These are phyloP conservation scores for Pseudomugil tenellus DNA, from an alignment of 2,797 vertebrate genomes.

Conservation along the genomic window DNA sequence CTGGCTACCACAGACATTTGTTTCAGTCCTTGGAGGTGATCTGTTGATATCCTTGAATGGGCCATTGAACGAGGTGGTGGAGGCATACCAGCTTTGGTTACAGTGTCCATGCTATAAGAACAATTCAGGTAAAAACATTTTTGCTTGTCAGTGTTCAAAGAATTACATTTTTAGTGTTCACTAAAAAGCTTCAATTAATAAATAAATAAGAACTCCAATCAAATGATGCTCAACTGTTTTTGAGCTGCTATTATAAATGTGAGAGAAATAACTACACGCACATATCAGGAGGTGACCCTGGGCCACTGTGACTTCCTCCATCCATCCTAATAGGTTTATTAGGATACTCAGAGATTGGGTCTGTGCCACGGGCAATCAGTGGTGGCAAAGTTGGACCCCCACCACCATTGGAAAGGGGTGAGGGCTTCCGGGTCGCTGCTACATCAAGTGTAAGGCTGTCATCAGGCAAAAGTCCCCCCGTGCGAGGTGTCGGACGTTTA, in stretches of 20 bases:
- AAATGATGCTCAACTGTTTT: background rate
- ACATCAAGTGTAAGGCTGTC: constrained; percentile 87
- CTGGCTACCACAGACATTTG: constrained; percentile 89
- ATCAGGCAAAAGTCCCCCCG: constrained; percentile 88
- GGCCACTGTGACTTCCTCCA: constrained; percentile 89
- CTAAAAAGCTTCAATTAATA: background rate
- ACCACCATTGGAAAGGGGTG: constrained; percentile 92
- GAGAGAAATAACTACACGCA: constrained; percentile 69
- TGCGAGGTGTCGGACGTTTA: constrained; percentile 91
- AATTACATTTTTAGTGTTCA: background rate
- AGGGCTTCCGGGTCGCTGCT: constrained; percentile 85
- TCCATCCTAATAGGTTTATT: constrained; percentile 92
- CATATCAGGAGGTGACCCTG: constrained; percentile 95
- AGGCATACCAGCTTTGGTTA: constrained; percentile 87
- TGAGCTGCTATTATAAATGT: background rate
- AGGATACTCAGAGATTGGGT: constrained; percentile 86
- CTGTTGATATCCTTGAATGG: constrained; percentile 83
- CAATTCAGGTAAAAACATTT: background rate
- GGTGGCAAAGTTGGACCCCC: constrained; percentile 85
- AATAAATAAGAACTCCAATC: background rate
- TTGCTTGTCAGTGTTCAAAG: background rate
- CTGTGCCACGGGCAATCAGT: constrained; percentile 92
- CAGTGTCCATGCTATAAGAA: constrained; percentile 84
- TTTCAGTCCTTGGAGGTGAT: constrained; percentile 89
- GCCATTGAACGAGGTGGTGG: constrained; percentile 86